Base-by-base conservation (phyloP, 2,888 invertebrate species). In the Blastobasis lacticolella region DNA sequence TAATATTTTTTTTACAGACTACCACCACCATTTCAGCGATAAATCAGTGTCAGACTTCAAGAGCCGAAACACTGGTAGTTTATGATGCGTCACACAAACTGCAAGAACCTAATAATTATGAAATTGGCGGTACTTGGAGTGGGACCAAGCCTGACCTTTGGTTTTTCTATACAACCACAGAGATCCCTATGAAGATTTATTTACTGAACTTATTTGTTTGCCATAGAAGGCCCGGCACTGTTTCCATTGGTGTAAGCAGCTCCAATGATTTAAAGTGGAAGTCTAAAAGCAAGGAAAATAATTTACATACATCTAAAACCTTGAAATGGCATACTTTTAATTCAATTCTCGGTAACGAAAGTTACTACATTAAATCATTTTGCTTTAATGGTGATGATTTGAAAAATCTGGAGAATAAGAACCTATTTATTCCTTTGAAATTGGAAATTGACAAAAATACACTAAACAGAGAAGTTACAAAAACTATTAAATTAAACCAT, bases 111-210 rank as follows among this genome's bases (percentile, higher is more conserved):
- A 63, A 61, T 7, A 67, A 69, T 38, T 81, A 73, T 58, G 77
- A 82, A 46, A 81, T 88, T 38, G 87, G 87, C 38, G 87, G 85
- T 37, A 78, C 80, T 38, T 80, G 78, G 51, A 60, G 61, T 1
- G 63, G 63, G 1, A 53, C 60, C 1, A 63, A 66, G 5, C 62
- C 82, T 7, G 82, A 85, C 4, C 61, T 83, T 9, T 86, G 84
- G 84, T 88, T 88, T 55, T 81, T 73, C 51, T 78, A 59, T 37
- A 69, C 73, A 42, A 75, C 78, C 4, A 70, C 78, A 4, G 43
- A 61, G 5, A 75, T 74, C 48, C 77, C 76, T 5, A 75, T 73
- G 6, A 53, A 65, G 42, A 78, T 71, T 51, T 64, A 67, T 45
- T 54, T 87, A 46, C 60, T 88, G 0, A 85, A 76, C 57, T 57